Conservation (phyloP, 2,888 invertebrate species). For the Rhamphomyia laevipes region DNA sequence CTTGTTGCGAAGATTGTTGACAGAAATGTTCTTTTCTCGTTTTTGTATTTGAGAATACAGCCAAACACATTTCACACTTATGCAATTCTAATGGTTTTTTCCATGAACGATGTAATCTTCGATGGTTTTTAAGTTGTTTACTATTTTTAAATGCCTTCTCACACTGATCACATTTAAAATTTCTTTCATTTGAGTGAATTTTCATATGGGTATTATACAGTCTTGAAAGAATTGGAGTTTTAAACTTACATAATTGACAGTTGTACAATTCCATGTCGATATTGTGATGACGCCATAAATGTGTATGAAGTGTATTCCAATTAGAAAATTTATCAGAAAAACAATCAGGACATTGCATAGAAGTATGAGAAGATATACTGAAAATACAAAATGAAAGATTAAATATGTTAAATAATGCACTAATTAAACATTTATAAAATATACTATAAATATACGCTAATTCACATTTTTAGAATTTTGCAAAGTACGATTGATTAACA, state of each 20-base stretch:
- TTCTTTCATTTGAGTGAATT: slow-evolving; percentile 55
- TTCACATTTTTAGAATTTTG: too few relatives aligned
- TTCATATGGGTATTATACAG: slow-evolving; percentile 62
- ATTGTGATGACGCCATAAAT: slow-evolving; percentile 65
- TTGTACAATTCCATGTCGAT: slow-evolving; percentile 69
- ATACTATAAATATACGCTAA: too few relatives aligned
- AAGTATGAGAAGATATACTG: slow-evolving; percentile 17
- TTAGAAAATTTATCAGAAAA: slow-evolving; percentile 34
- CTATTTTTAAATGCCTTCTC: slow-evolving; percentile 67
- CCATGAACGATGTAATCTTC: slow-evolving; percentile 44
- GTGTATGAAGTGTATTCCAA: slow-evolving; percentile 61
- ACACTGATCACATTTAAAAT: slow-evolving; percentile 51
- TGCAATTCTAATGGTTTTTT: slow-evolving; percentile 17
- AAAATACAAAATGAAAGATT: slow-evolving; percentile 2
- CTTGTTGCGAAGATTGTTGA: slow-evolving; percentile 42
- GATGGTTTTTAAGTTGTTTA: slow-evolving; percentile 69
- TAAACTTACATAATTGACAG: slow-evolving; percentile 63
- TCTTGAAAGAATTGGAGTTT: slow-evolving; percentile 56
- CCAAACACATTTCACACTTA: slow-evolving; percentile 37
- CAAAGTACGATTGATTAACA: too few relatives aligned
- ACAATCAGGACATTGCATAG: slow-evolving; percentile 54
- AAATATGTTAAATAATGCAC: too few relatives aligned
- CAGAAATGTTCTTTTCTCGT: slow-evolving; percentile 42
- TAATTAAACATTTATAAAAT: too few relatives aligned
- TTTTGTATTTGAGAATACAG: slow-evolving; percentile 30